Evolutionary conservation across 2,113 vertebrate genomes (phyloP).

Genomic region (Eolophus roseicapilla): DNA sequence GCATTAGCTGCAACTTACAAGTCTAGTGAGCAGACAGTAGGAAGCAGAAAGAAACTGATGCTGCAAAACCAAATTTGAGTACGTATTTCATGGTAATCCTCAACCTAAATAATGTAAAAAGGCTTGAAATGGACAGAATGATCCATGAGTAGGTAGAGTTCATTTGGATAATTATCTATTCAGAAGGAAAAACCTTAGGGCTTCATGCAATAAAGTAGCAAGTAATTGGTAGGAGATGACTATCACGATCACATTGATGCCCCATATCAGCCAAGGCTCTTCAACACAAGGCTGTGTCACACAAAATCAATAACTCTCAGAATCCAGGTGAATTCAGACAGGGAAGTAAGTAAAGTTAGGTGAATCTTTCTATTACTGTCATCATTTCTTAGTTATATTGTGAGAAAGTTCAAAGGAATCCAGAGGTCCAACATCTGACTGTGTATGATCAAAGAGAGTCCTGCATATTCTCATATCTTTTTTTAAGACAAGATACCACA

Average conservation of each 20-base stretch:
- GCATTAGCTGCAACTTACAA: slow-evolving; percentile 25
- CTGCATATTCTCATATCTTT: neutral
- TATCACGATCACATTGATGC: neutral
- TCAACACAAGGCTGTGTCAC: neutral
- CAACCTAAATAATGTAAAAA: neutral
- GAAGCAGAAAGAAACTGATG: slow-evolving; percentile 10
- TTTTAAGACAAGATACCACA: neutral
- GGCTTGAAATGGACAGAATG: neutral
- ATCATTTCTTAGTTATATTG: neutral
- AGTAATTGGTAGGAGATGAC: neutral
- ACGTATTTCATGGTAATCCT: neutral
- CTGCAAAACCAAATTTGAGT: neutral
- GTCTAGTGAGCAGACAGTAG: slow-evolving; percentile 35
- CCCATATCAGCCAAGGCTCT: neutral
- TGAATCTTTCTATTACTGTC: neutral
- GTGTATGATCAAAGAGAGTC: neutral
- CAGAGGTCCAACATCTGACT: neutral
- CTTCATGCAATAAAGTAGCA: neutral
- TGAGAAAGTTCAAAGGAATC: neutral
- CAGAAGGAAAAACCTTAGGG: neutral
- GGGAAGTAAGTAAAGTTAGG: neutral
- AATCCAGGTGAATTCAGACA: neutral
- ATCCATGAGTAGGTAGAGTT: neutral
- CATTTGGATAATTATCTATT: neutral
- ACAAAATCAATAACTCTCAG: neutral